Evolutionary conservation across 2,888 invertebrate species (phyloP).

Genomic region (Stenodera caucasica): DNA sequence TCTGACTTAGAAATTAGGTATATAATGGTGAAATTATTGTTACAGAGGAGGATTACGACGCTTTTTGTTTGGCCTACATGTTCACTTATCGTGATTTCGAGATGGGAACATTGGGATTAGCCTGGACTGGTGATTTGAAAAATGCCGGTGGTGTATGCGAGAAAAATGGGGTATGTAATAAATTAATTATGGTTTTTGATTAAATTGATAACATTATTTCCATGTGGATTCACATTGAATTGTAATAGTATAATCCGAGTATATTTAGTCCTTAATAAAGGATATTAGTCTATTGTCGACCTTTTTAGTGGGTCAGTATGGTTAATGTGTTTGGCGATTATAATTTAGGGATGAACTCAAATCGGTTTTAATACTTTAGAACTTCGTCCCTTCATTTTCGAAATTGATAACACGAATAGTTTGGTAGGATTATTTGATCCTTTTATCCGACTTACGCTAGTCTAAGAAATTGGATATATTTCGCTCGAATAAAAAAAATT

Average conservation of each 20-base stretch:
- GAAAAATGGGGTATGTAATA: constrained; percentile 81
- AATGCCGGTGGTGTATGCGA: constrained; percentile 99
- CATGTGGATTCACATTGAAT: constrained; percentile 22
- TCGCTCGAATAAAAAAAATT: no score
- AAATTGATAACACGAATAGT: background rate
- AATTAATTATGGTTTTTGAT: background rate
- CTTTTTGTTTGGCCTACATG: constrained; percentile 98
- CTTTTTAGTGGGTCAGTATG: constrained; percentile 16
- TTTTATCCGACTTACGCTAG: no score
- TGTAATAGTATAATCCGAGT: constrained; percentile 23
- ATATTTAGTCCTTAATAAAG: constrained; percentile 15
- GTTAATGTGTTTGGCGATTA: constrained; percentile 12
- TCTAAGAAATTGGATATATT: no score
- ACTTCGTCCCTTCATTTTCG: background rate
- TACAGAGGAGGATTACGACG: constrained; percentile 96
- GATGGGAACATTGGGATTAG: constrained; percentile 94
- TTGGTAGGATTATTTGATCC: no score
- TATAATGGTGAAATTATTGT: constrained; percentile 35
- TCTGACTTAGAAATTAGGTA: constrained; percentile 6
- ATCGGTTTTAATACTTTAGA: background rate
- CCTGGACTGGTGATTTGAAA: constrained; percentile 96
- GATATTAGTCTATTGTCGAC: constrained; percentile 20
- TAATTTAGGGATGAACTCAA: background rate
- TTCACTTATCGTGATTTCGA: constrained; percentile 97
- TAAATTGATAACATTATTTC: background rate